phyloP scores from a whole-genome alignment of 2,113 vertebrate genomes.

The Colossoma macropomum region DNA sequence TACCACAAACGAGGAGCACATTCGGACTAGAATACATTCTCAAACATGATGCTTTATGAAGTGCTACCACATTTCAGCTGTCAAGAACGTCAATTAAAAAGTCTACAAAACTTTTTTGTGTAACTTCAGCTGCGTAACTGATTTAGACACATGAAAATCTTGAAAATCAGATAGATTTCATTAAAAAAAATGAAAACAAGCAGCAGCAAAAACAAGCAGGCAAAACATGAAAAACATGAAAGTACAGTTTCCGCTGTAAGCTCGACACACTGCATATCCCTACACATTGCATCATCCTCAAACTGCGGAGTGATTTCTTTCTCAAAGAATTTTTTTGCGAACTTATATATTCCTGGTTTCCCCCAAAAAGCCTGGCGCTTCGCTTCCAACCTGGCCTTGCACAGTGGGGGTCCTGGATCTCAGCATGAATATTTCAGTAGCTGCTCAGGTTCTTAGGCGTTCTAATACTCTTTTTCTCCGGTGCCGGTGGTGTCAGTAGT shows the following conservation, averaged over 20 bases:
- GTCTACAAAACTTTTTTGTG: neutral
- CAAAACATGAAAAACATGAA: neutral
- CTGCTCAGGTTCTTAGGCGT: slow-evolving; percentile 9
- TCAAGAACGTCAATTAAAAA: neutral
- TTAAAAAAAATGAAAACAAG: neutral
- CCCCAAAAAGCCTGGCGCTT: neutral
- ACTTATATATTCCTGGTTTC: slow-evolving; percentile 2
- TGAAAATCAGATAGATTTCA: neutral
- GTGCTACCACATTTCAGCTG: neutral
- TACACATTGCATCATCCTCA: neutral
- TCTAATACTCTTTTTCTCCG: slow-evolving; percentile 32
- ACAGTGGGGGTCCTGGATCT: slow-evolving; percentile 9
- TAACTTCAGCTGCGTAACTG: neutral
- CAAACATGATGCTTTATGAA: neutral
- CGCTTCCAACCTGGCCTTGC: slow-evolving; percentile 5
- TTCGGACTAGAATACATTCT: too few species aligned
- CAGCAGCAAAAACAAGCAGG: neutral
- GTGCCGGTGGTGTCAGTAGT: neutral
- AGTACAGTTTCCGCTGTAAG: neutral
- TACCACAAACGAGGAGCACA: too few species aligned
- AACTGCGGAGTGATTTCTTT: neutral
- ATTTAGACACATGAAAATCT: neutral
- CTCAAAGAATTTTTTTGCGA: neutral
- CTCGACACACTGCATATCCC: neutral
- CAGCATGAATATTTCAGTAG: slow-evolving; percentile 47